phyloP scores from a whole-genome alignment of 2,888 invertebrate species.

The Tyria jacobaeae region DNA sequence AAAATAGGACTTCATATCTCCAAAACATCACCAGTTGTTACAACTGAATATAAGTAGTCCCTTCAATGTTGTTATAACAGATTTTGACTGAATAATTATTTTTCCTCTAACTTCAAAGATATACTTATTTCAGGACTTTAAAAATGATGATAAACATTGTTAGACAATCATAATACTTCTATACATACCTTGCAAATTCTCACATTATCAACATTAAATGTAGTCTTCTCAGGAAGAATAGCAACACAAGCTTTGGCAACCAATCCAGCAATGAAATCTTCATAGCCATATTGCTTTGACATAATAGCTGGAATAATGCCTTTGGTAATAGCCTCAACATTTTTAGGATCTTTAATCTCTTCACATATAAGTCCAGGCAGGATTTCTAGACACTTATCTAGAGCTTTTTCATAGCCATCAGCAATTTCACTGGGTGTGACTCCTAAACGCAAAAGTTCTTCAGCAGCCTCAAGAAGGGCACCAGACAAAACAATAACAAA shows the following conservation, averaged over 20 bases:
- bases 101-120: too few relatives aligned
- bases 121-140: too few relatives aligned
- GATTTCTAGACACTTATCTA: conserved; percentile 95
- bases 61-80: too few relatives aligned
- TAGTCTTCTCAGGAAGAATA: conserved; percentile 93
- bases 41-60: too few relatives aligned
- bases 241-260: conserved; percentile 96
- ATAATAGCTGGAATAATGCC: conserved; percentile 94
- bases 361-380: conserved; percentile 93
- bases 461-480: conserved; percentile 95
- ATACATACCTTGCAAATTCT: conserved; percentile 93
- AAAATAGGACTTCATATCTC: too few relatives aligned
- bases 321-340: conserved; percentile 90
- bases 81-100: too few relatives aligned
- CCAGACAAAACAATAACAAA: conserved; percentile 98
- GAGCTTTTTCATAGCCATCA: conserved; percentile 97
- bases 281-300: conserved; percentile 99
- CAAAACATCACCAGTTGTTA: too few relatives aligned
- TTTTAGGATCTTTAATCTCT: conserved; percentile 90
- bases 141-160: too few relatives aligned
- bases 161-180: neutral
- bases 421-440: conserved; percentile 98
- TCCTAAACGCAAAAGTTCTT: conserved; percentile 96
- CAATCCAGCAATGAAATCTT: conserved; percentile 95
- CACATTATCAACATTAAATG: conserved; percentile 99